Evolutionary conservation across 1,140 invertebrate genomes (phyloP).

Genomic region (Leptestheria dahalacensis): DNA sequence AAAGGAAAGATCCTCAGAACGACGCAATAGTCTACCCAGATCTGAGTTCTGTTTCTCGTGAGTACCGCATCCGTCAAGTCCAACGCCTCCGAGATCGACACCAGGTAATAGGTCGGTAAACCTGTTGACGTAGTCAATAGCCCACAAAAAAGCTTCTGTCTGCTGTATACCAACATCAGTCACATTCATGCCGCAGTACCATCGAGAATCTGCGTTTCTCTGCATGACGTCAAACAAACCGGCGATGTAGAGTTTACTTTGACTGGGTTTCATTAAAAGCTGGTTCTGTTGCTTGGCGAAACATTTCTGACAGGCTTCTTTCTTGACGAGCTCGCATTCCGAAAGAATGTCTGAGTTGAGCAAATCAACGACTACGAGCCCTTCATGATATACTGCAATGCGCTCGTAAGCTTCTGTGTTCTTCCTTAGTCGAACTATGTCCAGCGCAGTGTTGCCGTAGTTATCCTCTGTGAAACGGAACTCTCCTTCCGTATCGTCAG

Average conservation of each 20-base stretch:
- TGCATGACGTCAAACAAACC: neutral
- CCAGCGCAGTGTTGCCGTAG: slow-evolving; percentile 30
- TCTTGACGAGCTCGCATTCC: neutral
- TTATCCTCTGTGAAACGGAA: slow-evolving; percentile 27
- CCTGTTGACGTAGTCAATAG: neutral
- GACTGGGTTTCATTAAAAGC: neutral
- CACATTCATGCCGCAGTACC: neutral
- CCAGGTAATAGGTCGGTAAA: neutral
- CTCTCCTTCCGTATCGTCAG: slow-evolving; percentile 23
- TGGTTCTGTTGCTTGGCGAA: slow-evolving; percentile 3
- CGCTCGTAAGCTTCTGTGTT: neutral
- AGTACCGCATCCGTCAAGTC: neutral
- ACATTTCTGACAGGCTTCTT: neutral
- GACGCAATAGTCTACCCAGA: neutral
- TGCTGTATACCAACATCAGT: slow-evolving; percentile 2
- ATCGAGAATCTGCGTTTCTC: neutral
- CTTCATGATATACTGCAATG: neutral
- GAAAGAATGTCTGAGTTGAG: neutral
- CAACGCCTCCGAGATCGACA: neutral
- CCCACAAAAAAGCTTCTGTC: slow-evolving; percentile 6
- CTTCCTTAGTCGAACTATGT: slow-evolving; percentile 20
- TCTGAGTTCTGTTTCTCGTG: neutral
- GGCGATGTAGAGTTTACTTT: neutral
- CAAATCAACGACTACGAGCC: neutral
- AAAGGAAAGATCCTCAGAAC: neutral